Evolutionary conservation across 1,140 invertebrate genomes (phyloP).

Genomic region (Ectropis grisescens): DNA sequence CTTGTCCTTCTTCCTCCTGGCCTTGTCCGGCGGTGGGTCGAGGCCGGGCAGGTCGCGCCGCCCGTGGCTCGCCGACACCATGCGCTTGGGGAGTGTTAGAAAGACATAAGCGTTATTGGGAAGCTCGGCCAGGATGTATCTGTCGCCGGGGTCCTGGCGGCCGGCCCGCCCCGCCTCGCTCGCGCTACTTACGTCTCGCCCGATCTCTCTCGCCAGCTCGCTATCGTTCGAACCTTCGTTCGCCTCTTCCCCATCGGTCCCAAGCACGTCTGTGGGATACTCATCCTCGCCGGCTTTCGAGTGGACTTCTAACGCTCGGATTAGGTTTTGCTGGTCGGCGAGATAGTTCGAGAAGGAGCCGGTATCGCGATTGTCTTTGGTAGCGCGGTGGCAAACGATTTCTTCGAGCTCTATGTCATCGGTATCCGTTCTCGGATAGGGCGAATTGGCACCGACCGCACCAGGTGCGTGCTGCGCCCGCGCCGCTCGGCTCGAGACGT

Average conservation of each 20-base stretch:
- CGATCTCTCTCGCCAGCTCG: no score
- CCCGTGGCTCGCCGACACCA: constrained; percentile 12
- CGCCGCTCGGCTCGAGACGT: no score
- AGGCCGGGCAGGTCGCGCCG: no score
- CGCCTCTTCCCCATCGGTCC: no score
- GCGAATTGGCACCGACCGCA: no score
- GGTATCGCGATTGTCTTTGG: no score
- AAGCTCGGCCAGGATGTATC: constrained; percentile 17
- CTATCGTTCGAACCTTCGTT: no score
- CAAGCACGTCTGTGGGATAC: no score
- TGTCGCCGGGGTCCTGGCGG: constrained; percentile 3
- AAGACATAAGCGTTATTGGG: constrained; percentile 37
- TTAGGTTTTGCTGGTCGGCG: constrained; percentile 15
- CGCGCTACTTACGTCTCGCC: no score
- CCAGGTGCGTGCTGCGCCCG: no score
- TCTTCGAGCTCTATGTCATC: constrained; percentile 13
- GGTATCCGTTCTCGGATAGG: no score
- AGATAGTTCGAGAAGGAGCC: constrained; percentile 13
- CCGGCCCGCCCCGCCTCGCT: not conserved
- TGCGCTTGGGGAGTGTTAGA: constrained; percentile 35
- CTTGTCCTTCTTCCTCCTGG: constrained; percentile 16
- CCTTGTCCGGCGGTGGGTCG: constrained; percentile 8
- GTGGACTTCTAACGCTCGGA: constrained; percentile 9
- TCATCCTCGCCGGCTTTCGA: no score
- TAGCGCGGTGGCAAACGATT: constrained; percentile 1